Conservation (phyloP, 2,113 vertebrate genomes). For the Tragelaphus buxtoni region DNA sequence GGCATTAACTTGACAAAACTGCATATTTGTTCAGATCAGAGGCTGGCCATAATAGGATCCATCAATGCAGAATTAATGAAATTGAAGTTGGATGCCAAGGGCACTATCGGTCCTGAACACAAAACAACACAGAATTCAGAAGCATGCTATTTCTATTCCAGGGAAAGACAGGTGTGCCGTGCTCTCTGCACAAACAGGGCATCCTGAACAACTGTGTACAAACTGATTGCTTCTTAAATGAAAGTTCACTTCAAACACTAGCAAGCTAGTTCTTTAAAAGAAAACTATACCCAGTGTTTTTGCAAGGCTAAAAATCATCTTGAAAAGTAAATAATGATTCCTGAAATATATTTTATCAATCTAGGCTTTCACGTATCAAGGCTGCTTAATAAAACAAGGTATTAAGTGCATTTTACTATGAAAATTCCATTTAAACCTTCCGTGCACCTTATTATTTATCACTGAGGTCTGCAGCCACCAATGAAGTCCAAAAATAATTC, state of each 20-base stretch:
- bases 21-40: constrained; percentile 34
- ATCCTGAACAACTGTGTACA: background rate
- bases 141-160: background rate
- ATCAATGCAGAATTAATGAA: background rate
- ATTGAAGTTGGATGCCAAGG: background rate
- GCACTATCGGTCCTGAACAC: background rate
- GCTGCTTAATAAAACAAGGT: background rate
- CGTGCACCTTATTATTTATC: background rate
- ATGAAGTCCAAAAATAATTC: constrained; percentile 45
- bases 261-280: background rate
- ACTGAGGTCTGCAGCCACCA: constrained; percentile 15
- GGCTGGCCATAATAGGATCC: constrained; percentile 13
- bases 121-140: constrained; percentile 11
- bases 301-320: background rate
- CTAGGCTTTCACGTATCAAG: background rate
- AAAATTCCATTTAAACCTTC: constrained; percentile 15
- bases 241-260: background rate
- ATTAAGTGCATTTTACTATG: background rate
- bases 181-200: background rate
- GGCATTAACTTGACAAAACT: background rate
- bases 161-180: background rate
- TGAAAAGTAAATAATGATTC: background rate
- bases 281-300: background rate
- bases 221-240: background rate
- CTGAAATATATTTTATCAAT: background rate